A percentile compares a stretch with the other conserved stretches of the same genome.
Evolutionary conservation across 2,888 invertebrate genomes (phyloP).

Genomic region (Heliconius cydno): DNA sequence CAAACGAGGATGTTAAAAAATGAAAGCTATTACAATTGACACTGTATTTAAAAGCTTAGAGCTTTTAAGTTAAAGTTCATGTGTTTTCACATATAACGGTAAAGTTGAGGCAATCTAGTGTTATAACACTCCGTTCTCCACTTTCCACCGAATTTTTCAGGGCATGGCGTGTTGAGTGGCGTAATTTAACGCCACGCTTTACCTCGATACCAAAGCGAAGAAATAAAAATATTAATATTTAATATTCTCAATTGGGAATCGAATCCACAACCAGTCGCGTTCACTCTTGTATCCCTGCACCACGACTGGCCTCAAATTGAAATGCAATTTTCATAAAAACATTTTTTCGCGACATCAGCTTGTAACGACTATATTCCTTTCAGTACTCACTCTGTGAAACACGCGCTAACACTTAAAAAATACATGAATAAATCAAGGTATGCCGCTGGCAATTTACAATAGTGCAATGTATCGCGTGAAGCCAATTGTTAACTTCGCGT

Average conservation of each 20-base stretch:
- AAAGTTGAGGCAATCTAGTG: background rate
- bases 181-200: too few relatives aligned
- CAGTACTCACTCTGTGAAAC: background rate
- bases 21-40: background rate
- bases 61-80: background rate
- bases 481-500: slow-evolving; percentile 19
- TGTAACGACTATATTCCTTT: background rate
- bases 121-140: too few relatives aligned
- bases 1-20: slow-evolving; percentile 8
- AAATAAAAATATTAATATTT: too few relatives aligned
- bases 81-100: background rate
- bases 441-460: slow-evolving; percentile 13
- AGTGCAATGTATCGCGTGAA: slow-evolving; percentile 25
- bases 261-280: too few relatives aligned
- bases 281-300: too few relatives aligned
- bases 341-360: background rate
- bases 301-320: too few relatives aligned
- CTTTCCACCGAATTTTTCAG: too few relatives aligned
- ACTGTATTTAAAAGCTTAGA: background rate
- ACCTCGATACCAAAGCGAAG: too few relatives aligned
- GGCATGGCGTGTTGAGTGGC: too few relatives aligned
- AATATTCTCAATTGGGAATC: too few relatives aligned
- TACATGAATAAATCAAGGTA: slow-evolving; percentile 21
- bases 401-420: slow-evolving; percentile 15
- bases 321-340: background rate